These are phyloP conservation scores for Pangasius djambal DNA, from an alignment of 2,797 vertebrate species.

Conservation along the genomic window DNA sequence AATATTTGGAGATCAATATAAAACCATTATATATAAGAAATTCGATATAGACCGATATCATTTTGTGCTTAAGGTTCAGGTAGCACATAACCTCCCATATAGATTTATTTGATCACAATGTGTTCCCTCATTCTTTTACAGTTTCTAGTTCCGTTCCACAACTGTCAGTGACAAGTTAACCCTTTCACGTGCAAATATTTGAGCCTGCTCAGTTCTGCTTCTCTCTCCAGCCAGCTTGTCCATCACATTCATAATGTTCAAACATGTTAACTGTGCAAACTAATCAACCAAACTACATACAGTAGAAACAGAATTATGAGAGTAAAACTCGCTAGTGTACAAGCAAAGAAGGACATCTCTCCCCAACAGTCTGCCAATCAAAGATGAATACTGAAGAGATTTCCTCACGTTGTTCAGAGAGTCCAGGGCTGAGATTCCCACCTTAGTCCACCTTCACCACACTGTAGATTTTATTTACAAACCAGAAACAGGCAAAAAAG, in stretches of 20 bases:
- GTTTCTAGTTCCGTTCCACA: background rate
- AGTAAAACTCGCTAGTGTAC: conserved; percentile 6
- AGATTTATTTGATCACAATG: conserved; percentile 3
- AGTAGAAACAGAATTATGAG: conserved; percentile 26
- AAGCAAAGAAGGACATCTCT: background rate
- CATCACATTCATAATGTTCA: background rate
- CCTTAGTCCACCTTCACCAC: conserved; percentile 97
- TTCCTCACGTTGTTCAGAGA: background rate
- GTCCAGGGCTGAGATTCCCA: conserved; percentile 56
- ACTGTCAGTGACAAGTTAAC: background rate
- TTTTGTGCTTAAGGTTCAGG: conserved; percentile 4
- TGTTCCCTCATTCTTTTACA: background rate
- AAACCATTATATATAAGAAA: conserved; percentile 50
- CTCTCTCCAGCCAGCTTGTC: background rate
- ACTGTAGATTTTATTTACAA: conserved; percentile 99
- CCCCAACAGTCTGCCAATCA: conserved; percentile 45
- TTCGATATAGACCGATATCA: conserved; percentile 5
- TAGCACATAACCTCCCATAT: background rate
- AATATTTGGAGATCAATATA: conserved; percentile 62
- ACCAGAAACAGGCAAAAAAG: conserved; percentile 99
- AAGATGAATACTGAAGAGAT: conserved; percentile 51
- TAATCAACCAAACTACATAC: conserved; percentile 58
- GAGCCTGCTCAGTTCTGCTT: background rate
- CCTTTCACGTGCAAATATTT: background rate
- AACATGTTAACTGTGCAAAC: conserved; percentile 20